Evolutionary conservation across 1,140 invertebrate genomes (phyloP), one percentile per base, ranked within the genome.

Genomic region (Conus betulinus): DNA sequence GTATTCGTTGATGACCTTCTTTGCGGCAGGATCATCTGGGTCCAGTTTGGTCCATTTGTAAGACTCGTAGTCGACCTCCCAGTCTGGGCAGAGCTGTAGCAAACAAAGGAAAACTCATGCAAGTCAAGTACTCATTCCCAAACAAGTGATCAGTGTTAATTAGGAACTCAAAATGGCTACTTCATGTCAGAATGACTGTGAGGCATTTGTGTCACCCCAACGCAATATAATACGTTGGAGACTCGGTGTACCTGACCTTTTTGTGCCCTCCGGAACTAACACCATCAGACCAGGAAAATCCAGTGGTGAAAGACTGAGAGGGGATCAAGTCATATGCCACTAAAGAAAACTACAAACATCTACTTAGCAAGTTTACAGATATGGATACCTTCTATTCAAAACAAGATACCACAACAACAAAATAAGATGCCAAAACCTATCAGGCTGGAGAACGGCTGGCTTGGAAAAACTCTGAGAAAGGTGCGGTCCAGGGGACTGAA

Each of bases 21-120:
- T 99, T 82, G 98, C 99, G 93, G 98, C 97, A 90, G 97, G 96
- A 83, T 96, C 96, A 87, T 96, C 96, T 74, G 98, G 96, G 95
- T 99, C 98, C 76, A 99, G 96, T 96, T 99, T 99, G 91, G 96
- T 98, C 99, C 99, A 99, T 78, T 96, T 96, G 95, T 99, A 99
- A 17, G 97, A 98, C 96, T 99, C 99, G 94, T 99, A 99, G 96
- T 99, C 99, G 67, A 99, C 96, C 95, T 98, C 97, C 98, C 98
- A 99, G 95, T 99, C 98, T 84, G 97, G 97, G 91, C 96, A 97
- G 67, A 99, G 96, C 97, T 98, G 94, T 85, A 96, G 96, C 92
- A 93, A 92, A 86, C 91, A 91, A 89, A 92, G 78, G 8, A 51
- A 79, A 79, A 17, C 27, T 79, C 8, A 39, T 15, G 0, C 15